Evolutionary conservation across 2,797 vertebrate species (phyloP).

Genomic region (Sarcoramphus papa): DNA sequence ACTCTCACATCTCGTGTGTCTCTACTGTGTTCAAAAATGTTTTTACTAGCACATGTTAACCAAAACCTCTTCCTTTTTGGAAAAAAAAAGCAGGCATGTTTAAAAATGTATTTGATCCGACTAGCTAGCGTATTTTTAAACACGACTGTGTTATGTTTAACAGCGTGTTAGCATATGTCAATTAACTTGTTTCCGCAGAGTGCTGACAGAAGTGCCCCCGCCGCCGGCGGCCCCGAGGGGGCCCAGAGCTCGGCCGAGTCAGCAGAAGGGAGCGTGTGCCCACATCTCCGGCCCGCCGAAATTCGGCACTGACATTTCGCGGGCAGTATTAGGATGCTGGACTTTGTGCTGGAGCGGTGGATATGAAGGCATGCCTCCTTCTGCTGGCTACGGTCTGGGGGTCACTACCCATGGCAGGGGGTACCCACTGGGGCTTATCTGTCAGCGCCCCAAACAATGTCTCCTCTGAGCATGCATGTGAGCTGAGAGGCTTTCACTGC

Average conservation of each 20-base stretch:
- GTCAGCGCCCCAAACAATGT: background rate
- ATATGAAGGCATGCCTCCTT: background rate
- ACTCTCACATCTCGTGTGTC: background rate
- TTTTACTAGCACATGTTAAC: conserved; percentile 3
- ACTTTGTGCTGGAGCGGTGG: rapidly evolving
- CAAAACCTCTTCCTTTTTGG: background rate
- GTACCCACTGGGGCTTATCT: background rate
- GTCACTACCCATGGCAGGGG: rapidly evolving
- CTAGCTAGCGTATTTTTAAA: conserved; percentile 44
- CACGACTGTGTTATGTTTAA: conserved; percentile 41
- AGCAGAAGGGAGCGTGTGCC: background rate
- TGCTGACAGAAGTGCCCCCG: background rate
- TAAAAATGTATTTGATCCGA: conserved; percentile 47
- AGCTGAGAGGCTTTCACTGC: background rate
- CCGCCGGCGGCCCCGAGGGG: background rate
- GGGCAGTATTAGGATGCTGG: background rate
- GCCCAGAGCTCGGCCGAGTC: background rate
- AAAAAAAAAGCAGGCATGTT: background rate
- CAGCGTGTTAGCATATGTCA: conserved; percentile 41
- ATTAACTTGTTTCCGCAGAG: conserved; percentile 24
- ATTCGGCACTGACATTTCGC: background rate
- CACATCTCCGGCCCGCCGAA: background rate
- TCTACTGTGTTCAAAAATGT: background rate
- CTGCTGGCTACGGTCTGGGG: background rate
- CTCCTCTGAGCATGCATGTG: background rate